Evolutionary conservation across 2,888 invertebrate species (phyloP).

Genomic region (Dichetophora obliterata): DNA sequence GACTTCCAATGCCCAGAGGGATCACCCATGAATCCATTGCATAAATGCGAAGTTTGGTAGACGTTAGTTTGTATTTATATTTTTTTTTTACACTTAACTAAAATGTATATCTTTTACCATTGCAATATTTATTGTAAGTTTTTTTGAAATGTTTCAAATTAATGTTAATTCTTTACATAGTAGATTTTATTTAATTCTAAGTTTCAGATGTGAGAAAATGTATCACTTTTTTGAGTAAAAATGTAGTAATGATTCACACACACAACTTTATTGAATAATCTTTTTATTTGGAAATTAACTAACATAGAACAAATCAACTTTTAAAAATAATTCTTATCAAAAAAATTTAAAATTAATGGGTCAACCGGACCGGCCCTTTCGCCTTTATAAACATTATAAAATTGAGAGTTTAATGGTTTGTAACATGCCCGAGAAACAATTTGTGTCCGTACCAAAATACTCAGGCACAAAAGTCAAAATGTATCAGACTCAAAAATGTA

Average conservation of each 20-base stretch:
- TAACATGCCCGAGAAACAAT: too few relatives aligned
- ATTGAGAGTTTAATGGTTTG: too few relatives aligned
- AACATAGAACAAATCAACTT: too few relatives aligned
- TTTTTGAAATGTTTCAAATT: not conserved
- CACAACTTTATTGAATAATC: too few relatives aligned
- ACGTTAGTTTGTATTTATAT: slow-evolving; percentile 17
- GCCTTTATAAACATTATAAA: too few relatives aligned
- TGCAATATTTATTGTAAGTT: slow-evolving; percentile 4
- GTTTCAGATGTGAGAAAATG: not conserved
- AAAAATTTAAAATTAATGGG: too few relatives aligned
- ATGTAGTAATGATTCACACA: not conserved
- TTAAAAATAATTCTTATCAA: too few relatives aligned
- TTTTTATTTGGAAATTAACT: too few relatives aligned
- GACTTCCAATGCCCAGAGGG: slow-evolving; percentile 89
- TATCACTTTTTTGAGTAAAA: not conserved
- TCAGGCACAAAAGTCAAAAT: too few relatives aligned
- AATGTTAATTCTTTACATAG: not conserved
- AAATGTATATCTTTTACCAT: not conserved
- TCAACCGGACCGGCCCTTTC: too few relatives aligned
- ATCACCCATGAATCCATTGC: slow-evolving; percentile 91
- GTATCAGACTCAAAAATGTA: too few relatives aligned
- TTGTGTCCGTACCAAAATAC: too few relatives aligned
- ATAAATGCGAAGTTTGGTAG: slow-evolving; percentile 94
- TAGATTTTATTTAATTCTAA: not conserved
- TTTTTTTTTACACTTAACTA: slow-evolving; percentile 6